These are phyloP conservation scores for Drosophila rellima DNA, from an alignment of 2,888 invertebrate species.

Conservation along the genomic window DNA sequence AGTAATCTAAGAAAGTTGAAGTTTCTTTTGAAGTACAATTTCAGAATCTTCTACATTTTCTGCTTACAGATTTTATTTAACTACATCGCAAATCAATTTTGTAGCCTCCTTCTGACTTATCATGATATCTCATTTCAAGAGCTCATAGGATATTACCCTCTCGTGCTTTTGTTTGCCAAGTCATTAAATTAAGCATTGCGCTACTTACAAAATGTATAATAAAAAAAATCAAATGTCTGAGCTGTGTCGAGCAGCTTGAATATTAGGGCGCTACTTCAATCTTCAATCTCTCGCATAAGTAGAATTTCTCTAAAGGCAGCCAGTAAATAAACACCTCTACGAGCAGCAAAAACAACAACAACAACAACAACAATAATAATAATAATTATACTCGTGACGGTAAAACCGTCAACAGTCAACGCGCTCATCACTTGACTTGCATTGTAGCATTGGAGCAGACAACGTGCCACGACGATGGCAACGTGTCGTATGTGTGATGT, in stretches of 20 bases:
- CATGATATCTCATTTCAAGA: neutral
- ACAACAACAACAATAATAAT: constrained; percentile 13
- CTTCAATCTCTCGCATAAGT: constrained; percentile 18
- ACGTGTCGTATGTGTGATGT: constrained; percentile 72
- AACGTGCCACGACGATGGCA: constrained; percentile 28
- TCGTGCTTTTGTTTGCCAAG: constrained; percentile 17
- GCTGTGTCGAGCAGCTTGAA: neutral
- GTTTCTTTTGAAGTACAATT: neutral
- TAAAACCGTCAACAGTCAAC: constrained; percentile 69
- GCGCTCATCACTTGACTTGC: constrained; percentile 76
- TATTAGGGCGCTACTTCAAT: constrained; percentile 2
- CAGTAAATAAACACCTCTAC: constrained; percentile 65
- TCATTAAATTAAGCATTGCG: constrained; percentile 50
- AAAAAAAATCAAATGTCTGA: constrained; percentile 48
- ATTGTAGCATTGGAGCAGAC: constrained; percentile 35
- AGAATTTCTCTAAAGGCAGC: constrained; percentile 37
- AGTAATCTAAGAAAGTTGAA: neutral
- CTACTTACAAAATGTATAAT: constrained; percentile 46
- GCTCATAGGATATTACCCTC: neutral
- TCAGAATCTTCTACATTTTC: neutral
- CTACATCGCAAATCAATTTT: neutral
- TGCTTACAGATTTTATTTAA: neutral
- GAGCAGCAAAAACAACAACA: constrained; percentile 18
- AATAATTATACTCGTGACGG: constrained; percentile 53
- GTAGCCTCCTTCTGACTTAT: neutral